Evolutionary conservation across 2,797 vertebrate species (phyloP).

Genomic region (Pseudomugil tenellus): DNA sequence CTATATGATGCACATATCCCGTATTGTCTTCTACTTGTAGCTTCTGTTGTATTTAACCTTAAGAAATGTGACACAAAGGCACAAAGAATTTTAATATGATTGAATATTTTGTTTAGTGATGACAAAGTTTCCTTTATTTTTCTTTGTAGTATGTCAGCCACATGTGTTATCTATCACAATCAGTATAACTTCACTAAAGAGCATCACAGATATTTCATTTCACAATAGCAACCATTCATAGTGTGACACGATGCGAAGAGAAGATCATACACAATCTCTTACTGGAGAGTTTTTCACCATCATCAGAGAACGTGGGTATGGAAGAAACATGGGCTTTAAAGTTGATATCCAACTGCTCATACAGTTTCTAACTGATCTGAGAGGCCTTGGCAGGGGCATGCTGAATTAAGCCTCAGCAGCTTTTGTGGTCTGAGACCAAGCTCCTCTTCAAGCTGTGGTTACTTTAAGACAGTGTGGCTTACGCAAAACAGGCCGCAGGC

Average conservation of each 20-base stretch:
- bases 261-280: neutral
- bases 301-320: neutral
- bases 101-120: neutral
- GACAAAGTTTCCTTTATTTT: neutral
- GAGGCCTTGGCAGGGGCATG: neutral
- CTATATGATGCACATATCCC: neutral
- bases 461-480: constrained; percentile 6
- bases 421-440: constrained; percentile 21
- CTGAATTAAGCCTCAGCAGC: neutral
- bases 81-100: neutral
- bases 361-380: constrained; percentile 6
- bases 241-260: neutral
- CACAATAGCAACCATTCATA: neutral
- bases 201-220: neutral
- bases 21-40: neutral
- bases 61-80: neutral
- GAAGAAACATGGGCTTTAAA: constrained; percentile 1
- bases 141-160: neutral
- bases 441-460: constrained; percentile 18
- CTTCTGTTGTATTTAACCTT: neutral
- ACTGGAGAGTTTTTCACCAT: neutral
- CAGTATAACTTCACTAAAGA: neutral
- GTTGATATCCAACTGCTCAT: constrained; percentile 2
- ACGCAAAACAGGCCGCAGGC: constrained; percentile 13
- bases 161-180: neutral